A percentile compares a stretch with the other conserved stretches of the same genome.
Evolutionary conservation across 2,113 vertebrate genomes (phyloP).

Genomic region (Mesitornis unicolor): DNA sequence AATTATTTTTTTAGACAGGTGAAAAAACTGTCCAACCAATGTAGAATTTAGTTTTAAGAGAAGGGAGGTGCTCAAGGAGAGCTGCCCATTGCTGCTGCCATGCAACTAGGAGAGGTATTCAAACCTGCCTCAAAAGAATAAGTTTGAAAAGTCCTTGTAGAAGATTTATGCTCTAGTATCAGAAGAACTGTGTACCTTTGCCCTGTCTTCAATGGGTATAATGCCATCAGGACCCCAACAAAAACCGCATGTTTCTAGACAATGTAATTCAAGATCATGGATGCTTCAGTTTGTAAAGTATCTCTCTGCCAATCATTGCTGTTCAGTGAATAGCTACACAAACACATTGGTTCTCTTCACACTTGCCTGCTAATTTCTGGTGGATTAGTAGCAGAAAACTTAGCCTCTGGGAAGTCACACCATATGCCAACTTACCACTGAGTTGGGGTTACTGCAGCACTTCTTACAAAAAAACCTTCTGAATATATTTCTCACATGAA

Average conservation of each 20-base stretch:
- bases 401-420: not conserved
- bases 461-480: not conserved
- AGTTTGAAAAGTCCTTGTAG: not conserved
- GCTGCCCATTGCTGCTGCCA: not conserved
- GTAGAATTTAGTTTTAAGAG: not conserved
- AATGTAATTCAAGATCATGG: not conserved
- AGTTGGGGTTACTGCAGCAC: not conserved
- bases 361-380: not conserved
- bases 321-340: not conserved
- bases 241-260: not conserved
- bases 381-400: not conserved
- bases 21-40: not conserved
- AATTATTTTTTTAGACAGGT: not conserved
- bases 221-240: not conserved
- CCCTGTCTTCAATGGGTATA: not conserved
- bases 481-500: not conserved
- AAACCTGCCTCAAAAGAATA: not conserved
- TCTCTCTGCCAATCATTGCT: not conserved
- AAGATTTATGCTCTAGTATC: not conserved
- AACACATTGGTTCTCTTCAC: not conserved
- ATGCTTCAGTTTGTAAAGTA: not conserved
- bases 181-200: not conserved
- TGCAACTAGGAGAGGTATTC: not conserved
- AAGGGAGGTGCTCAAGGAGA: not conserved
- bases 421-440: not conserved